Base-by-base conservation (phyloP, 2,888 invertebrate genomes). In the Acanthacorydalis orientalis region DNA sequence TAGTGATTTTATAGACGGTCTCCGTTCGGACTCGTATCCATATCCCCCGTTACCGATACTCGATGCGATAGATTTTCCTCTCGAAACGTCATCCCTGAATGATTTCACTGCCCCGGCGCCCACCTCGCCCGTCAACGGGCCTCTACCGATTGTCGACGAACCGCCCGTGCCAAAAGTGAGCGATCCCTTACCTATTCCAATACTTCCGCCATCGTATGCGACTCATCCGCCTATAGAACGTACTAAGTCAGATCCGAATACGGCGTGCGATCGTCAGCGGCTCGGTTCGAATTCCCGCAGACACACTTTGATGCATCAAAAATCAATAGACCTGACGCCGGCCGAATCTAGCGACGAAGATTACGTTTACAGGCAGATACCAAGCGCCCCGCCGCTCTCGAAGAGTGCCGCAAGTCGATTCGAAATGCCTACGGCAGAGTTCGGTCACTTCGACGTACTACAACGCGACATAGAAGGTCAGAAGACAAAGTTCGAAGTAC, bases 301-400 rank as follows among this genome's bases (percentile, higher is more conserved):
- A 14, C 80, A 85, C 63, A 77, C 85, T 31, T 62, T 87, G 23
- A 87, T 83, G 79, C 87, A 87, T 64, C 87, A 87, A 57, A 86
- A 87, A 59, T 86, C 86, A 0, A 86, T 87, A 50, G 87, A 87
- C 59, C 65, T 87, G 31, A 86, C 87, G 1, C 86, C 86, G 4
- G 85, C 85, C 0, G 87, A 86, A 63, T 86, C 86, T 0, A 85
- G 86, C 50, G 86, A 87, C 57, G 86, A 86, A 60, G 86, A 86
- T 62, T 82, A 81, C 57, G 75, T 82, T 15, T 82, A 81, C 57
- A 77, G 80, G 51, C 82, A 83, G 66, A 82, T 84, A 55, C 68
- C 68, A 1, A 81, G 81, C 59, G 81, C 82, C 16, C 78, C 74
- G 0, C 73, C 83, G 14, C 81, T 85, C 49, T 78, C 79, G 40